Conservation (phyloP, 1,140 invertebrate genomes). For the Dendrolimus punctatus region DNA sequence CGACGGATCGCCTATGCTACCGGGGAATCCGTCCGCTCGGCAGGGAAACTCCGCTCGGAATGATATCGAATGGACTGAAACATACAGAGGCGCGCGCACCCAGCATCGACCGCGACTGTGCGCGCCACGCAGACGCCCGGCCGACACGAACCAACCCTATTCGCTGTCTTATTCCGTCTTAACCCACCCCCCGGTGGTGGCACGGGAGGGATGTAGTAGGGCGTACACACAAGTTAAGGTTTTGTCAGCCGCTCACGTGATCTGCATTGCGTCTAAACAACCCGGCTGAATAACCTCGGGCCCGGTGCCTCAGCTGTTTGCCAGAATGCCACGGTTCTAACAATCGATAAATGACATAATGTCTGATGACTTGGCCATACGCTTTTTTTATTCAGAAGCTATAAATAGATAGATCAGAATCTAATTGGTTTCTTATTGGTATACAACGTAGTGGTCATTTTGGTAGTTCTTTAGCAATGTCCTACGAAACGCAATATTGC, state of each 20-base stretch:
- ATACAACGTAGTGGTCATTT: no score
- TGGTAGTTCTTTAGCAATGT: no score
- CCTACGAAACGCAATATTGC: no score
- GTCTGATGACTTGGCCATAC: background rate
- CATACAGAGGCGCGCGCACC: constrained; percentile 45
- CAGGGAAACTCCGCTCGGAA: constrained; percentile 55
- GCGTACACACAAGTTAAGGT: constrained; percentile 41
- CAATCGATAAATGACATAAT: constrained; percentile 8
- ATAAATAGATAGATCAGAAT: no score
- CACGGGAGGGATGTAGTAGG: constrained; percentile 27
- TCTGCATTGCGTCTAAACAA: constrained; percentile 70
- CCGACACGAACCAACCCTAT: constrained; percentile 34
- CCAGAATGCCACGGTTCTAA: constrained; percentile 30
- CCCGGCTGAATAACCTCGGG: constrained; percentile 52
- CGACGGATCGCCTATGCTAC: constrained; percentile 46
- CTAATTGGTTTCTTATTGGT: no score
- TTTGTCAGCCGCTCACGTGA: constrained; percentile 57
- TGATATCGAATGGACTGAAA: constrained; percentile 25
- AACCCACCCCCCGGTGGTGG: constrained; percentile 2
- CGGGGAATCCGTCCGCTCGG: constrained; percentile 43
- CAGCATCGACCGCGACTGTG: constrained; percentile 45
- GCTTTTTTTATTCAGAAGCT: no score
- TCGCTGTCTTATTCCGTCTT: constrained; percentile 21
- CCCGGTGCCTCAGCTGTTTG: constrained; percentile 50
- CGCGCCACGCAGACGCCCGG: constrained; percentile 56